These are phyloP conservation scores for Eupeodes corollae DNA, from an alignment of 1,140 invertebrate genomes.

Conservation along the genomic window DNA sequence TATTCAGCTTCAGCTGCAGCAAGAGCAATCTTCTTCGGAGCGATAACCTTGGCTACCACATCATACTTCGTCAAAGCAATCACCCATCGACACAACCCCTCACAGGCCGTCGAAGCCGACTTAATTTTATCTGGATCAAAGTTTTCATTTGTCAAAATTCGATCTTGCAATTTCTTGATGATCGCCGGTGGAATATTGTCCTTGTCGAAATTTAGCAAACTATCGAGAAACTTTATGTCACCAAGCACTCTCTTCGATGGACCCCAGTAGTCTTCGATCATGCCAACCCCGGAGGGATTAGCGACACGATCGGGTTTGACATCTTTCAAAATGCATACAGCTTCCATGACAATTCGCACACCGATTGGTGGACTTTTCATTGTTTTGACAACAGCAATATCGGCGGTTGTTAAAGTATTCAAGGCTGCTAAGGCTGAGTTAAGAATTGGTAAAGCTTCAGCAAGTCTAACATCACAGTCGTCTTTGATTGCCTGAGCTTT, in stretches of 20 bases:
- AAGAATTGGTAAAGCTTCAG: slow-evolving; percentile 86
- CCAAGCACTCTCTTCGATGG: slow-evolving; percentile 81
- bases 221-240: slow-evolving; percentile 82
- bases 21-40: slow-evolving; percentile 70
- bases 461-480: slow-evolving; percentile 89
- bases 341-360: slow-evolving; percentile 92
- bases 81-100: slow-evolving; percentile 84
- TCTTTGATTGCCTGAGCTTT: slow-evolving; percentile 84
- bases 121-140: slow-evolving; percentile 90
- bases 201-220: slow-evolving; percentile 79
- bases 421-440: slow-evolving; percentile 81
- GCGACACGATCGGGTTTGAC: slow-evolving; percentile 34
- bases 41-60: slow-evolving; percentile 77
- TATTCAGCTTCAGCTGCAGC: slow-evolving; percentile 64
- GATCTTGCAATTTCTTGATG: slow-evolving; percentile 75
- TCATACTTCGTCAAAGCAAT: slow-evolving; percentile 88
- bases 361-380: slow-evolving; percentile 95
- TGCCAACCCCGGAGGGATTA: slow-evolving; percentile 64
- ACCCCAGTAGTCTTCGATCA: slow-evolving; percentile 85
- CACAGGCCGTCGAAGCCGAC: slow-evolving; percentile 60
- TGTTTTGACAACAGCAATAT: slow-evolving; percentile 90
- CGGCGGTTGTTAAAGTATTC: slow-evolving; percentile 79
- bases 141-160: slow-evolving; percentile 66
- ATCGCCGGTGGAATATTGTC: slow-evolving; percentile 74
- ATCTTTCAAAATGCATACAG: slow-evolving; percentile 84